phyloP scores from a whole-genome alignment of 1,140 invertebrate genomes.

The Pachyrhynchus sulphureomaculatus region DNA sequence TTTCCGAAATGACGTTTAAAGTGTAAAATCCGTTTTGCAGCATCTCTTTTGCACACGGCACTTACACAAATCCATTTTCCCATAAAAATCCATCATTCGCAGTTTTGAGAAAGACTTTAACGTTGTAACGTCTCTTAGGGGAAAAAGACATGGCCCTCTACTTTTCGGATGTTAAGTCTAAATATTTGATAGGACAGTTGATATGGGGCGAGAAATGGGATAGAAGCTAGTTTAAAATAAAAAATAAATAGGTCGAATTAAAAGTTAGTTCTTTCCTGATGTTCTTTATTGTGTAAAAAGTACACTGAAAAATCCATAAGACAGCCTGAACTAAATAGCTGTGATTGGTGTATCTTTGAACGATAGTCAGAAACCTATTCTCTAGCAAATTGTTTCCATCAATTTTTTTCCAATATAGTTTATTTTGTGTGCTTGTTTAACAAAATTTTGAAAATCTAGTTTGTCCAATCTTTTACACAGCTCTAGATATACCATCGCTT shows the following conservation, averaged over 20 bases:
- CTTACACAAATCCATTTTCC: constrained; percentile 16
- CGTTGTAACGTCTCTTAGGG: constrained; percentile 6
- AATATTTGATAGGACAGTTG: constrained; percentile 20
- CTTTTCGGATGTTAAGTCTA: constrained; percentile 2
- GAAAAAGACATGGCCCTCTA: background rate
- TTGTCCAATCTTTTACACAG: too few species aligned
- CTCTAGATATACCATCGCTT: too few species aligned
- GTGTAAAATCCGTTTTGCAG: constrained; percentile 5
- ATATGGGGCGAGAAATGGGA: constrained; percentile 1
- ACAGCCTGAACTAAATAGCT: too few species aligned
- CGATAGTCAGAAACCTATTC: too few species aligned
- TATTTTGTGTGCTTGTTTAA: too few species aligned
- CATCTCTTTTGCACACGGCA: background rate
- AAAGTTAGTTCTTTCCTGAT: too few species aligned
- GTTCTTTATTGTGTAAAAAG: too few species aligned
- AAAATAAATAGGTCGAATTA: background rate
- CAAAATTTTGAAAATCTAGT: too few species aligned
- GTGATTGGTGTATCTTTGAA: too few species aligned
- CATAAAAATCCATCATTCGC: constrained; percentile 17
- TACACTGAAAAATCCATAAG: too few species aligned
- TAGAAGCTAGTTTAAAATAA: background rate
- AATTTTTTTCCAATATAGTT: too few species aligned
- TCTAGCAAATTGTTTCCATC: too few species aligned
- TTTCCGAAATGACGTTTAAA: constrained; percentile 9
- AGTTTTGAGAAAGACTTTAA: constrained; percentile 2